Evolutionary conservation across 2,888 invertebrate species (phyloP), one percentile per base, ranked within the genome.

Genomic region (Girardia tigrina): DNA sequence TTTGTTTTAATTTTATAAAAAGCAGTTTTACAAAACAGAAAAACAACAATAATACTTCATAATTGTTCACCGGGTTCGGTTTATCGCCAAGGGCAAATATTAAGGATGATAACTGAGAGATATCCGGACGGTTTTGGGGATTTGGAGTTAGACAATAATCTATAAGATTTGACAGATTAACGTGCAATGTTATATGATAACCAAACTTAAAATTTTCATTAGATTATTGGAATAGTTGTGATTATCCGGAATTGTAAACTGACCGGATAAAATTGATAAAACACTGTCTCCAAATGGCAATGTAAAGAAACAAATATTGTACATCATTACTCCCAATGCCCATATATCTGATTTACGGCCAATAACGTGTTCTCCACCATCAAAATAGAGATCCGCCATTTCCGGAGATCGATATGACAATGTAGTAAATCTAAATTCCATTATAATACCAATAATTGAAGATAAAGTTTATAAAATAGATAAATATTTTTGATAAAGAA

Each of bases 221-320:
- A 56, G 56, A n/a, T 56, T n/a, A 56, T 56, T 23, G n/a, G 56
- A 56, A 16, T 56, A 89, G 85, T 88, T 91, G 84, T 87, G 88
- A 84, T 87, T 88, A 82, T 91, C 90, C 75, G 92, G 92, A 85
- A 92, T 90, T 79, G 88, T 88, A 83, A 91, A 91, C 81, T 90
- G 89, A 74, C 90, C 92, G 83, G 90, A 91, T 84, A 92, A 91
- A 82, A 94, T 93, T 74, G 93, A 92, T 79, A 93, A 86, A n/a
- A 90, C 89, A 82, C 91, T 91, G 84, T 94, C 93, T 28, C 91
- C 92, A 84, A 93, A 93, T 73, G 92, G 93, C 81, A 92, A 86
- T 42, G 89, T 87, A 84, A 92, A 92, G 85, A 90, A 94, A 85
- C 91, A 90, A 79, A 92, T 86, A 83, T 91, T 90, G 83, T 90